phyloP scores from a whole-genome alignment of 2,797 vertebrate species.

The Chelon labrosus region DNA sequence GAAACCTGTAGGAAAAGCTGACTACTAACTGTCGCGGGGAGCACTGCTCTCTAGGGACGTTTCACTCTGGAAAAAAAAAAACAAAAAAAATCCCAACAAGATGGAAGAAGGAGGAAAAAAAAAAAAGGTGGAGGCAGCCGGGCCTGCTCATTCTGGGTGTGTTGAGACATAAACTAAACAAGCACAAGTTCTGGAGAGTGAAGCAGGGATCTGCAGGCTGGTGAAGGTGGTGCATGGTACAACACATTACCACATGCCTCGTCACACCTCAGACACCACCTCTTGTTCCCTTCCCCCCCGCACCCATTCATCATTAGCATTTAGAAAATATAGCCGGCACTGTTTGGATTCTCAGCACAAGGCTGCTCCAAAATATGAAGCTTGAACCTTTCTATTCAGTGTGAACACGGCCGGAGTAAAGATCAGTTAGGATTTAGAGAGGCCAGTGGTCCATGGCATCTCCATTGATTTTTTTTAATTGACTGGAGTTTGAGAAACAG shows the following conservation, averaged over 20 bases:
- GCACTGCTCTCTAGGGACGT: conserved; percentile 58
- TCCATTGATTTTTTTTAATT: neutral
- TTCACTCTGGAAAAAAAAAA: conserved; percentile 26
- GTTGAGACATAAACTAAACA: conserved; percentile 74
- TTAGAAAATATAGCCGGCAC: conserved; percentile 56
- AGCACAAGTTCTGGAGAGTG: conserved; percentile 47
- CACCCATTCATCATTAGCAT: conserved; percentile 75
- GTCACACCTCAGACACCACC: conserved; percentile 25
- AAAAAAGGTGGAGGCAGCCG: conserved; percentile 8
- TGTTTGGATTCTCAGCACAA: conserved; percentile 71
- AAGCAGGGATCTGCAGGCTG: conserved; percentile 28
- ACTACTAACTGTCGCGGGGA: conserved; percentile 49
- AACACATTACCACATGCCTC: conserved; percentile 34
- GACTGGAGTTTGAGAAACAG: neutral
- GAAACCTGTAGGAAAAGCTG: conserved; percentile 64
- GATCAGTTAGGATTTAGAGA: conserved; percentile 38
- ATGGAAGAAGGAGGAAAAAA: neutral
- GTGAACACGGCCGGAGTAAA: conserved; percentile 42
- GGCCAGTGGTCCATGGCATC: conserved; percentile 16
- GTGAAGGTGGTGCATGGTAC: conserved; percentile 53
- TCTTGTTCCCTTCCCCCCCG: neutral
- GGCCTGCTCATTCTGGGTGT: conserved; percentile 69
- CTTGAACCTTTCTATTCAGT: conserved; percentile 44
- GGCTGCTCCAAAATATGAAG: conserved; percentile 64
- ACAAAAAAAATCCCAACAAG: conserved; percentile 40